These are phyloP conservation scores for Geopemphigus sp. DNA, from an alignment of 1,140 invertebrate species.

Conservation along the genomic window DNA sequence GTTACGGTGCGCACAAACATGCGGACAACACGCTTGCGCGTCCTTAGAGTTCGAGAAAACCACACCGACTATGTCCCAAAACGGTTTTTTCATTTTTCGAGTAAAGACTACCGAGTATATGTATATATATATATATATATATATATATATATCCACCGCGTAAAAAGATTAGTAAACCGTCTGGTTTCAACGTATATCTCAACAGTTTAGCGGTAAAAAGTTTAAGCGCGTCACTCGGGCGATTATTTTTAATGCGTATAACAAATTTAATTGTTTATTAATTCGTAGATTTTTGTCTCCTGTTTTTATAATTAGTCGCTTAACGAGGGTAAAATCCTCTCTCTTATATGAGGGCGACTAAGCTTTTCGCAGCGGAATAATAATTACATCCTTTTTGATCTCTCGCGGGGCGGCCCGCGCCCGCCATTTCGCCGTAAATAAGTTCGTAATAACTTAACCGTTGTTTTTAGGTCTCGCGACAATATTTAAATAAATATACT, in stretches of 20 bases:
- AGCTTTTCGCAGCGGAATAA: neutral
- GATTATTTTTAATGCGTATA: neutral
- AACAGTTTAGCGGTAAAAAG: neutral
- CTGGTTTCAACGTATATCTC: neutral
- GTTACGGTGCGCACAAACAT: too few relatives aligned
- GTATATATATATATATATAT: too few relatives aligned
- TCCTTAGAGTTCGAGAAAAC: too few relatives aligned
- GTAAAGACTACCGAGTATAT: too few relatives aligned
- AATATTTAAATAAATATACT: neutral
- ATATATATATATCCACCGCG: too few relatives aligned
- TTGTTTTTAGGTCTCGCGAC: neutral
- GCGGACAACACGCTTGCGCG: too few relatives aligned
- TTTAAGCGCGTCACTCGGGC: neutral
- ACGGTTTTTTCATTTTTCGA: too few relatives aligned
- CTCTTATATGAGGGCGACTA: neutral
- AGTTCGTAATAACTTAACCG: neutral
- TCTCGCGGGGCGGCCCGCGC: neutral
- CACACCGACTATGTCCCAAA: too few relatives aligned
- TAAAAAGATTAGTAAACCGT: too few relatives aligned
- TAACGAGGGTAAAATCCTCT: neutral
- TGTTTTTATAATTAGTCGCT: slow-evolving; percentile 29
- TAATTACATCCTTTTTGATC: slow-evolving; percentile 31
- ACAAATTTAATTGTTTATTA: slow-evolving; percentile 38
- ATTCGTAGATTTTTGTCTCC: slow-evolving; percentile 21
- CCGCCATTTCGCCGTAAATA: neutral